These are phyloP conservation scores for Alloscopus bannaensis DNA, from an alignment of 2,888 invertebrate genomes.

Conservation along the genomic window DNA sequence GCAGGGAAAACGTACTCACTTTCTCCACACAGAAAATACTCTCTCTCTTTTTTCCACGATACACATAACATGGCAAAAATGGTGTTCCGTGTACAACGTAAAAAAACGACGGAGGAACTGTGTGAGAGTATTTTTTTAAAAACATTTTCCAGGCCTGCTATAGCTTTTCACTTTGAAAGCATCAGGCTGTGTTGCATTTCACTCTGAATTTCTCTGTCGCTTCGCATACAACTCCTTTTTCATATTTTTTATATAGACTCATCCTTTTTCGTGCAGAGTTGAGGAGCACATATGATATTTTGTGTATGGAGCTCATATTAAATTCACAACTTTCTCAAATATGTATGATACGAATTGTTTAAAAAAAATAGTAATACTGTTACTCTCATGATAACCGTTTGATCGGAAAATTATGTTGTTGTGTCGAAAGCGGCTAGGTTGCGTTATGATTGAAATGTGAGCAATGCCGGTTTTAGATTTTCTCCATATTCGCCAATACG, in stretches of 20 bases:
- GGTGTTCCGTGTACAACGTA: too few relatives aligned
- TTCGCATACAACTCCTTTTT: constrained; percentile 12
- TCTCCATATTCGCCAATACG: too few relatives aligned
- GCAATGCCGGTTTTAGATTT: too few relatives aligned
- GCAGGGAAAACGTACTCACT: too few relatives aligned
- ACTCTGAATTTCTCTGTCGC: constrained; percentile 40
- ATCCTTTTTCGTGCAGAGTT: too few relatives aligned
- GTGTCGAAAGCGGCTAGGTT: too few relatives aligned
- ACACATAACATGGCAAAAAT: too few relatives aligned
- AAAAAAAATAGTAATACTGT: constrained; percentile 4
- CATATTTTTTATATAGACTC: too few relatives aligned
- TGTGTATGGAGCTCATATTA: neutral
- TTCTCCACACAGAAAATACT: too few relatives aligned
- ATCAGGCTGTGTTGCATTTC: constrained; percentile 53
- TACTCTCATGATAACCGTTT: constrained; percentile 23
- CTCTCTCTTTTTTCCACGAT: neutral
- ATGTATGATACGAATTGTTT: too few relatives aligned
- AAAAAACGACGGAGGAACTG: constrained; percentile 1
- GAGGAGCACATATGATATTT: neutral
- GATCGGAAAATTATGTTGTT: too few relatives aligned
- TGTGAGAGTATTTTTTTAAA: neutral
- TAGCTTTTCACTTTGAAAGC: constrained; percentile 10
- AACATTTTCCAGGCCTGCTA: neutral
- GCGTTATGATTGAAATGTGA: too few relatives aligned
- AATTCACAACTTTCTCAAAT: neutral